Conservation (phyloP, 2,797 vertebrate species). For the Picus viridis region DNA sequence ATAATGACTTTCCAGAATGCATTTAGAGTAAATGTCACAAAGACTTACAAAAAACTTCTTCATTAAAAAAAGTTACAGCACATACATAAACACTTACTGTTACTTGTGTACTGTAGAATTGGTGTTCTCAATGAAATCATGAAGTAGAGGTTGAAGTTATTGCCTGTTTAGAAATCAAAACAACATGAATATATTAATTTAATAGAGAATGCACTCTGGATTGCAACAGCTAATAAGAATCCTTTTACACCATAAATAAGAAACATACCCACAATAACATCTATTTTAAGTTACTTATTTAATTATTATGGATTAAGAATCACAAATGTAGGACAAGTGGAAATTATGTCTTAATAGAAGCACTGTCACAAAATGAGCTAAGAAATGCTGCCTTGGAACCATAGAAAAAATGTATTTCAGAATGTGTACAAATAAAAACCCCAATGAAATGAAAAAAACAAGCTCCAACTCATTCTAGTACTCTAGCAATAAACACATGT, state of each 20-base stretch:
- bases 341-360: slow-evolving; percentile 46
- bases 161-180: slow-evolving; percentile 73
- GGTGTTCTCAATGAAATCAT: not conserved
- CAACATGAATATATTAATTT: slow-evolving; percentile 67
- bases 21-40: not conserved
- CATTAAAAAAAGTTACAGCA: not conserved
- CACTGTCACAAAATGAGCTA: not conserved
- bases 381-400: not conserved
- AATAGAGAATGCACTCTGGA: slow-evolving; percentile 46
- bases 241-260: slow-evolving; percentile 42
- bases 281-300: not conserved
- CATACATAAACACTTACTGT: slow-evolving; percentile 70
- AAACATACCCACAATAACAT: slow-evolving; percentile 42
- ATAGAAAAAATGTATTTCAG: not conserved
- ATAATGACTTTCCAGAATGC: not conserved
- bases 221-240: slow-evolving; percentile 49
- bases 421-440: not conserved
- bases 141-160: slow-evolving; percentile 47
- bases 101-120: slow-evolving; percentile 49
- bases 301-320: slow-evolving; percentile 33
- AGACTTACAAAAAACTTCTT: not conserved
- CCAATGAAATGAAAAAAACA: not conserved
- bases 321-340: slow-evolving; percentile 13
- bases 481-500: not conserved
- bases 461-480: not conserved